Evolutionary conservation across 2,113 vertebrate species (phyloP).

Genomic region (Podarcis cretensis): DNA sequence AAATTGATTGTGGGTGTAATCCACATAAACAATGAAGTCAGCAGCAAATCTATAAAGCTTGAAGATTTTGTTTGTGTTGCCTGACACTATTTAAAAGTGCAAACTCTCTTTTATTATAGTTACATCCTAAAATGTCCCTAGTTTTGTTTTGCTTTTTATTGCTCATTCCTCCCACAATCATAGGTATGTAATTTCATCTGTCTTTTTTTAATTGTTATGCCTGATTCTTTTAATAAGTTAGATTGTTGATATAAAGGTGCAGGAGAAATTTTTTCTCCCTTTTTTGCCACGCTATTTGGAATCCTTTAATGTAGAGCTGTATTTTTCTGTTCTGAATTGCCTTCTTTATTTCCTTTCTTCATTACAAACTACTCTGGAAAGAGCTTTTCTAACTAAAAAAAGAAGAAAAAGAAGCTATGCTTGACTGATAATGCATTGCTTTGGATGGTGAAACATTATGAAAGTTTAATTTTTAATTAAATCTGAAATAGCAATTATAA

Average conservation of each 20-base stretch:
- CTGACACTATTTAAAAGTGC: conserved; percentile 60
- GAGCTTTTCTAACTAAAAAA: conserved; percentile 70
- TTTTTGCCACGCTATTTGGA: conserved; percentile 64
- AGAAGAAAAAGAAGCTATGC: conserved; percentile 78
- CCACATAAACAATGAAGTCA: not conserved
- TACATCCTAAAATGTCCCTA: conserved; percentile 64
- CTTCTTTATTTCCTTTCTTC: conserved; percentile 74
- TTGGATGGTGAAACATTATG: conserved; percentile 90
- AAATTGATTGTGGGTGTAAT: not conserved
- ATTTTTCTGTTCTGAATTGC: conserved; percentile 79
- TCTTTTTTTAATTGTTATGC: conserved; percentile 53
- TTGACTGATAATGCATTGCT: conserved; percentile 89
- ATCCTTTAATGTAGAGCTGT: conserved; percentile 69
- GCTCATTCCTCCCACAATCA: conserved; percentile 53
- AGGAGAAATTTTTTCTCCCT: conserved; percentile 36
- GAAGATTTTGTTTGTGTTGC: conserved; percentile 30
- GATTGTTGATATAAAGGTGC: conserved; percentile 71
- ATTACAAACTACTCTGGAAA: conserved; percentile 80
- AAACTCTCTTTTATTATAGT: conserved; percentile 37
- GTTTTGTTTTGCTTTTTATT: conserved; percentile 42
- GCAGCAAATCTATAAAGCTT: not conserved
- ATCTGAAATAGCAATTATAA: conserved; percentile 91
- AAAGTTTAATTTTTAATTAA: conserved; percentile 93
- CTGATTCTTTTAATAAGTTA: conserved; percentile 58
- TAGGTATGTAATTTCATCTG: conserved; percentile 61